These are phyloP conservation scores for Trichogramma pretiosum DNA, from an alignment of 1,140 invertebrate species.

Conservation along the genomic window DNA sequence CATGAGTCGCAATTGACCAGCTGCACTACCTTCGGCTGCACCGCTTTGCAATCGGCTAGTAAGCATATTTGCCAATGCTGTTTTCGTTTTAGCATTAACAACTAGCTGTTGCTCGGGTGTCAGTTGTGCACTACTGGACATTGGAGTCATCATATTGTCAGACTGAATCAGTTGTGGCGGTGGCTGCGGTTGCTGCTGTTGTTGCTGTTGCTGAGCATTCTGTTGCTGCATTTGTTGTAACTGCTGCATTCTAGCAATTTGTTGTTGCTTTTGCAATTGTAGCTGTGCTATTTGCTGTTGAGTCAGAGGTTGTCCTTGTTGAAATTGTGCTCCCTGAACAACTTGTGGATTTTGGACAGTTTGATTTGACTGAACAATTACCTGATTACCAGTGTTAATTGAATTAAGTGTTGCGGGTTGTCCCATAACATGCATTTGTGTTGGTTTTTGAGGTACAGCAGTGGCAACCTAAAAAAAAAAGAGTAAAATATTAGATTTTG, in stretches of 20 bases:
- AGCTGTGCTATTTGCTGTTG: slow-evolving; percentile 36
- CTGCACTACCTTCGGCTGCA: slow-evolving; percentile 51
- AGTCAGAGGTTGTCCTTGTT: slow-evolving; percentile 47
- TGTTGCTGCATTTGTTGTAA: slow-evolving; percentile 28
- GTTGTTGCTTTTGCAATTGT: slow-evolving; percentile 35
- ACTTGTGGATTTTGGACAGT: slow-evolving; percentile 29
- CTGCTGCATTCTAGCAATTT: slow-evolving; percentile 32
- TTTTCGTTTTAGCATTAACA: slow-evolving; percentile 91
- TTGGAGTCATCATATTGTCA: slow-evolving; percentile 30
- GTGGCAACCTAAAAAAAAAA: slow-evolving; percentile 27
- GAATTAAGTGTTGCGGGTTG: slow-evolving; percentile 40
- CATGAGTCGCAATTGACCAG: slow-evolving; percentile 67
- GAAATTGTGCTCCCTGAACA: slow-evolving; percentile 32
- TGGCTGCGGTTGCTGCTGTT: slow-evolving; percentile 41
- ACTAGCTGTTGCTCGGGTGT: slow-evolving; percentile 48
- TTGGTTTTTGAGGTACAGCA: slow-evolving; percentile 31
- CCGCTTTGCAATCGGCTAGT: slow-evolving; percentile 73
- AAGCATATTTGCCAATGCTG: slow-evolving; percentile 88
- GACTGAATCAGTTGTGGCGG: slow-evolving; percentile 35
- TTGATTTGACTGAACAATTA: slow-evolving; percentile 35
- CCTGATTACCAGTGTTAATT: slow-evolving; percentile 40
- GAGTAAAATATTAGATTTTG: not conserved
- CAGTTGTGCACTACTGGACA: slow-evolving; percentile 38
- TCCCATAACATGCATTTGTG: slow-evolving; percentile 33
- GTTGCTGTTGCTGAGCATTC: slow-evolving; percentile 28